Evolutionary conservation across 1,140 invertebrate species (phyloP).

Genomic region (Tetragonula clypearis): DNA sequence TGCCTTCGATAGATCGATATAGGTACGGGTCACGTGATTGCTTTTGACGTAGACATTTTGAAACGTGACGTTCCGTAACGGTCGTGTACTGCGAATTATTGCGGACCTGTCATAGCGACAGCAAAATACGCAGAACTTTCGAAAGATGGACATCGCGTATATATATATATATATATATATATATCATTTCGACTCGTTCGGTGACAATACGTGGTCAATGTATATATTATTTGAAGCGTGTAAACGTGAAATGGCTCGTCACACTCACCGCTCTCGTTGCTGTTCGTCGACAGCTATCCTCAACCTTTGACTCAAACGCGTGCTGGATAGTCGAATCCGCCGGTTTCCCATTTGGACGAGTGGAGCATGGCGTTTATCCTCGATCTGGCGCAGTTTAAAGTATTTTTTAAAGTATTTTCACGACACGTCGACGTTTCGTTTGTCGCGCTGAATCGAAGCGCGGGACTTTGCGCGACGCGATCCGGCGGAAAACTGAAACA

Average conservation of each 20-base stretch:
- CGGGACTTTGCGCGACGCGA: no score
- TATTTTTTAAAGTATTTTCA: slow-evolving; percentile 9
- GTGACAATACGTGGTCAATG: not conserved
- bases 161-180: no score
- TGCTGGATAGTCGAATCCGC: no score
- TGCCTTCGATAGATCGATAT: not conserved
- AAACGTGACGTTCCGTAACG: not conserved
- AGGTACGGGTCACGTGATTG: not conserved
- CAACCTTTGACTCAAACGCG: not conserved
- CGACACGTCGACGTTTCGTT: not conserved
- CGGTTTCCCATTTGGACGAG: not conserved
- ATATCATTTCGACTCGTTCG: not conserved
- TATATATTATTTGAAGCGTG: not conserved
- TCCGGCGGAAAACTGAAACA: not conserved
- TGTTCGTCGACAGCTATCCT: no score
- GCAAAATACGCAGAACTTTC: not conserved
- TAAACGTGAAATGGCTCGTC: not conserved
- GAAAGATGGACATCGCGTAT: no score
- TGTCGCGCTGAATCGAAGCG: not conserved
- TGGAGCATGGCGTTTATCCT: not conserved
- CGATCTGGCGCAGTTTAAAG: not conserved
- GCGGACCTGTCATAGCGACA: not conserved
- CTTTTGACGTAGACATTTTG: not conserved
- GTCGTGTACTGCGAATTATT: not conserved
- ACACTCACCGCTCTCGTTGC: not conserved